Evolutionary conservation across 2,888 invertebrate species (phyloP).

Genomic region (Platycnemis pennipes): DNA sequence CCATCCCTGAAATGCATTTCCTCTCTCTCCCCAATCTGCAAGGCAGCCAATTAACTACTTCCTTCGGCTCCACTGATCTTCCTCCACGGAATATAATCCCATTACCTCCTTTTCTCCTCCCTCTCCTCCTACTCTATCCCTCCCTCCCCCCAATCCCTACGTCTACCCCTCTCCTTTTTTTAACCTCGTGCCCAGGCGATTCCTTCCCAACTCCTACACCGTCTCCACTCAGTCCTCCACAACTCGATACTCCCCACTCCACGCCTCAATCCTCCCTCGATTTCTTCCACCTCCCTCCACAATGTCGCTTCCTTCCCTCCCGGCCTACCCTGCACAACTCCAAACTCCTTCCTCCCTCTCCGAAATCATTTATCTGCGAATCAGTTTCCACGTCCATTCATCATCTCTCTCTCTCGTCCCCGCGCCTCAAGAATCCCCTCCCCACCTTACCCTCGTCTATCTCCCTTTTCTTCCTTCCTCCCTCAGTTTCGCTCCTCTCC

Average conservation of each 20-base stretch:
- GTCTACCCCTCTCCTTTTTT: background rate
- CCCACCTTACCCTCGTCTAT: background rate
- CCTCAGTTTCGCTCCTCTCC: background rate
- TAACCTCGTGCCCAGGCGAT: background rate
- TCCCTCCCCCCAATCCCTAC: background rate
- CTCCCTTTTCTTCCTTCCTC: background rate
- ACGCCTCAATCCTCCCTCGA: too few relatives aligned
- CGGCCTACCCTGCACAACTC: too few relatives aligned
- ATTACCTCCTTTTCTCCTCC: constrained; percentile 44
- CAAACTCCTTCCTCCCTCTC: background rate
- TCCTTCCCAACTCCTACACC: background rate
- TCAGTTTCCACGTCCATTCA: constrained; percentile 60
- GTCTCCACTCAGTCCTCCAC: background rate
- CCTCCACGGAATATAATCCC: constrained; percentile 59
- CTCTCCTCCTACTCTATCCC: background rate
- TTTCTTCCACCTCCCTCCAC: too few relatives aligned
- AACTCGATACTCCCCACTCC: too few relatives aligned
- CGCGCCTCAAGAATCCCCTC: background rate
- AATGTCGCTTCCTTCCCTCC: too few relatives aligned
- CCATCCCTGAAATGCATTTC: background rate
- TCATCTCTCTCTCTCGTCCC: constrained; percentile 52
- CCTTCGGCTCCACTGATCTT: constrained; percentile 65
- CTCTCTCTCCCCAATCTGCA: constrained; percentile 16
- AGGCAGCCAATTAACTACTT: constrained; percentile 62
- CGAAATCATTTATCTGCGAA: constrained; percentile 60